phyloP scores from a whole-genome alignment of 2,797 vertebrate species.

The Danionella dracula region DNA sequence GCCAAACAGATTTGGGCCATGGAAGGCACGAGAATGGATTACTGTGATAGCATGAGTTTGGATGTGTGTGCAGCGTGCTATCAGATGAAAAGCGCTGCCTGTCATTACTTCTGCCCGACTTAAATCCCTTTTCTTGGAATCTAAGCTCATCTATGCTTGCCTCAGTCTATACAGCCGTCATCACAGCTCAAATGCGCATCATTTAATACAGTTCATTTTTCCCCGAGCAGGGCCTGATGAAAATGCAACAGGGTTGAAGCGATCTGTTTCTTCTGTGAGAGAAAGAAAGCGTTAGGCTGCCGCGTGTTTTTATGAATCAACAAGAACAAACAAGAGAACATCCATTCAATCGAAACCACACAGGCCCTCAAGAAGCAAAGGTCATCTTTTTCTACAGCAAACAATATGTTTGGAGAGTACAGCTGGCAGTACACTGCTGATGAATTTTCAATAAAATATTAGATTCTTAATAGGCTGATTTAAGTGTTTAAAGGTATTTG shows the following conservation, averaged over 20 bases:
- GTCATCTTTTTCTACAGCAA: neutral
- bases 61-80: too few species aligned
- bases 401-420: neutral
- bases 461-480: too few species aligned
- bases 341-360: too few species aligned
- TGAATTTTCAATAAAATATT: too few species aligned
- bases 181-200: neutral
- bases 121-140: constrained; percentile 19
- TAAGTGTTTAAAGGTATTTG: too few species aligned
- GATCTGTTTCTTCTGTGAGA: constrained; percentile 9
- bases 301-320: neutral
- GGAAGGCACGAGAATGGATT: constrained; percentile 1
- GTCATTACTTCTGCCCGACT: constrained; percentile 18
- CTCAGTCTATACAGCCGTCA: neutral
- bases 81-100: too few species aligned
- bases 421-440: too few species aligned
- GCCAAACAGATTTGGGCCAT: constrained; percentile 3
- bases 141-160: neutral
- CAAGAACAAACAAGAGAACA: constrained; percentile 14
- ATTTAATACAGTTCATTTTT: constrained; percentile 24
- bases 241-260: neutral
- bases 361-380: neutral
- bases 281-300: constrained; percentile 8
- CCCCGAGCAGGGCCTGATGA: constrained; percentile 10
- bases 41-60: neutral